A percentile compares a stretch with the other conserved stretches of the same genome.
Conservation (phyloP, 2,113 vertebrate genomes). For the Brachionichthys hirsutus region DNA sequence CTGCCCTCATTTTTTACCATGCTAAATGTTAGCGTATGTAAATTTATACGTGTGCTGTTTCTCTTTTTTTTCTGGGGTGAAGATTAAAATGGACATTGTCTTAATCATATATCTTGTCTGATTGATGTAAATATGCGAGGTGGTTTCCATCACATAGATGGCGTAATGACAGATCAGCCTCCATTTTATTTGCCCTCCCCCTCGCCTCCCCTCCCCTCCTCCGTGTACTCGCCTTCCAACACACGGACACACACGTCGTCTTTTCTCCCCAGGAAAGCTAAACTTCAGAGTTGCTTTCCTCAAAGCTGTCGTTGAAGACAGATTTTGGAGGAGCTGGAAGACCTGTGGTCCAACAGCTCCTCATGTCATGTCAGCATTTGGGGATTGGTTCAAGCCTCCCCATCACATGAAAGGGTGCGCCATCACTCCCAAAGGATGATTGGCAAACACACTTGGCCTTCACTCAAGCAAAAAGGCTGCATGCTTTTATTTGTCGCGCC, state of each 20-base stretch:
- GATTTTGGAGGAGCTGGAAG: conserved; percentile 21
- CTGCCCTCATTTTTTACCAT: conserved; percentile 75
- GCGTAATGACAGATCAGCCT: conserved; percentile 67
- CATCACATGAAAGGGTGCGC: conserved; percentile 59
- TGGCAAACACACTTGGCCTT: conserved; percentile 63
- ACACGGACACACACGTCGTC: background rate
- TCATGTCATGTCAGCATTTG: conserved; percentile 43
- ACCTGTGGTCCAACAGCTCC: conserved; percentile 38
- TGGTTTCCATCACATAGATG: conserved; percentile 73
- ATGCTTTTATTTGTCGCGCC: conserved; percentile 49
- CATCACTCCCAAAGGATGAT: conserved; percentile 49
- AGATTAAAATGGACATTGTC: conserved; percentile 78
- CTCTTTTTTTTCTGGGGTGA: conserved; percentile 53
- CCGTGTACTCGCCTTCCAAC: background rate
- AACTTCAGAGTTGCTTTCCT: conserved; percentile 32
- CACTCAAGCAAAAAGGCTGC: conserved; percentile 65
- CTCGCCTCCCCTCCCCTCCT: background rate
- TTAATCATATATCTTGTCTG: conserved; percentile 72
- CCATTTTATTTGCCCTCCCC: conserved; percentile 32
- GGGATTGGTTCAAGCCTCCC: conserved; percentile 39
- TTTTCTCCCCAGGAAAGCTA: conserved; percentile 21
- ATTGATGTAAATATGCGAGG: conserved; percentile 66
- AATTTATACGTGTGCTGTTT: conserved; percentile 64
- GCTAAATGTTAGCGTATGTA: conserved; percentile 69
- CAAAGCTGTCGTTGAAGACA: conserved; percentile 26